phyloP scores from a whole-genome alignment of 2,888 invertebrate species.

The Calameuta idolon region DNA sequence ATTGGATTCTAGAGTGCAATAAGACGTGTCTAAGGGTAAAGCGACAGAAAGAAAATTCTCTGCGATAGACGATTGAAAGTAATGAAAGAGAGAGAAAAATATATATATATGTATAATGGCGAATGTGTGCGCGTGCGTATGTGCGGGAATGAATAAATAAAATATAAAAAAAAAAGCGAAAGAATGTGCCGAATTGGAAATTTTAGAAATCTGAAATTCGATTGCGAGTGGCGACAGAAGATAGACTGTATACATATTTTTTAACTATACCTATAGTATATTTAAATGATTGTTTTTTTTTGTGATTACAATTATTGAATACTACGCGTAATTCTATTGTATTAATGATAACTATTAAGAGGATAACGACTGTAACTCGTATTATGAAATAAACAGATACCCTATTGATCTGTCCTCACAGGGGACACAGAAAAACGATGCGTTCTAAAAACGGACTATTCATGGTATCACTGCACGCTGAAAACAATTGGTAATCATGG shows the following conservation, averaged over 20 bases:
- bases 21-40: neutral
- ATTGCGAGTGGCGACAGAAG: too few relatives aligned
- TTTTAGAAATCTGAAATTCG: too few relatives aligned
- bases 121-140: too few relatives aligned
- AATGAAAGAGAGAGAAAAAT: neutral
- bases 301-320: slow-evolving; percentile 28
- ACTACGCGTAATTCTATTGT: slow-evolving; percentile 7
- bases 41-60: slow-evolving; percentile 1
- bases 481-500: too few relatives aligned
- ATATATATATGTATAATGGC: too few relatives aligned
- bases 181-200: too few relatives aligned
- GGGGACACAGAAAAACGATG: too few relatives aligned
- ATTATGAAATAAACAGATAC: slow-evolving; percentile 34
- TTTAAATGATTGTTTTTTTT: slow-evolving; percentile 23
- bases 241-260: slow-evolving; percentile 25
- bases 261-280: slow-evolving; percentile 18
- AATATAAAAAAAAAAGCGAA: too few relatives aligned
- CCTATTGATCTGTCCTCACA: slow-evolving; percentile 20
- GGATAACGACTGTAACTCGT: slow-evolving; percentile 41
- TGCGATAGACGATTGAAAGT: slow-evolving; percentile 6
- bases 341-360: slow-evolving; percentile 25
- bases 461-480: too few relatives aligned
- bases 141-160: too few relatives aligned
- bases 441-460: too few relatives aligned
- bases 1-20: slow-evolving; percentile 10